Evolutionary conservation across 2,888 invertebrate species (phyloP).

Genomic region (Meloe dianella): DNA sequence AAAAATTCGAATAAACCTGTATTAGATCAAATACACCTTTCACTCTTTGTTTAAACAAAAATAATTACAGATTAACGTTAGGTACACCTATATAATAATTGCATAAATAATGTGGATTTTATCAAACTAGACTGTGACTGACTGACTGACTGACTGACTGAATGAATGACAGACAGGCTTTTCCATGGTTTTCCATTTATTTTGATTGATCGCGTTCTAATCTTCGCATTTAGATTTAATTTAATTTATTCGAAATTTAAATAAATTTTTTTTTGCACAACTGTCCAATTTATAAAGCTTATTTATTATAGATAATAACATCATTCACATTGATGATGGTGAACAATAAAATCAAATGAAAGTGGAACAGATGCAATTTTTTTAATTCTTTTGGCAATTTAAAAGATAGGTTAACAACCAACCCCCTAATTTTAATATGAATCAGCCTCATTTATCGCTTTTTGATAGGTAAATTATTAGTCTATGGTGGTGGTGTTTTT

Average conservation of each 20-base stretch:
- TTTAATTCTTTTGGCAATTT: background rate
- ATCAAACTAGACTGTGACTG: conserved; percentile 3
- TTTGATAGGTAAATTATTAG: too few relatives aligned
- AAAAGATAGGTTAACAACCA: too few relatives aligned
- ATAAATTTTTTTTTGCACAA: background rate
- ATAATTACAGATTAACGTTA: background rate
- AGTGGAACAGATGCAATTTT: too few relatives aligned
- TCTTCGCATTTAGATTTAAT: too few relatives aligned
- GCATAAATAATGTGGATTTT: conserved; percentile 4
- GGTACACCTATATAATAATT: background rate
- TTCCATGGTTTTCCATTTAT: background rate
- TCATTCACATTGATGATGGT: background rate
- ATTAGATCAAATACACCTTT: conserved; percentile 28
- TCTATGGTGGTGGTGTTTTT: background rate
- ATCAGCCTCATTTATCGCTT: too few relatives aligned
- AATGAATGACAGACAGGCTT: background rate
- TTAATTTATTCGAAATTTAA: background rate
- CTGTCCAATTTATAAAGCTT: background rate
- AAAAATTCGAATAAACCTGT: conserved; percentile 57
- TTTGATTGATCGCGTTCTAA: too few relatives aligned
- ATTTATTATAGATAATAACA: background rate
- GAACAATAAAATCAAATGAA: too few relatives aligned
- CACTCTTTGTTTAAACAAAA: background rate
- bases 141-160: too few relatives aligned
- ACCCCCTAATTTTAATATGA: too few relatives aligned